phyloP scores from a whole-genome alignment of 1,140 invertebrate genomes.

The Sitodiplosis mosellana region DNA sequence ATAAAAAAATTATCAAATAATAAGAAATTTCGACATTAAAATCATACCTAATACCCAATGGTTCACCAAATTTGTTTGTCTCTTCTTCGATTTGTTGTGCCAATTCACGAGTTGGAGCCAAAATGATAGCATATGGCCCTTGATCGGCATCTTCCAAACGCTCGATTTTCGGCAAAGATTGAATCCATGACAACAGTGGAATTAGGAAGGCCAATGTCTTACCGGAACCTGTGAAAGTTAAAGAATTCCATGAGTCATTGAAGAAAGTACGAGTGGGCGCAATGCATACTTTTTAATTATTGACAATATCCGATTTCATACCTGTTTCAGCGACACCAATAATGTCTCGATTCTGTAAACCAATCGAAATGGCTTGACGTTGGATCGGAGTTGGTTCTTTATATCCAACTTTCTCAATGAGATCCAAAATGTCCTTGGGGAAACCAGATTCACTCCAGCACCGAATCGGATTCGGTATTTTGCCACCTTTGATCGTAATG shows the following conservation, averaged over 20 bases:
- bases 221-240: constrained; percentile 49
- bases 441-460: constrained; percentile 91
- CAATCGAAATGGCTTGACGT: constrained; percentile 97
- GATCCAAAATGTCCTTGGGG: constrained; percentile 79
- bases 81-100: constrained; percentile 99
- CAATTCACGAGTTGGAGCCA: constrained; percentile 96
- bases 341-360: constrained; percentile 94
- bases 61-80: constrained; percentile 91
- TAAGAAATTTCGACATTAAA: too few species aligned
- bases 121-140: constrained; percentile 98
- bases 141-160: constrained; percentile 78
- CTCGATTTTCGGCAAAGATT: constrained; percentile 89
- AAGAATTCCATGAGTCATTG: neutral
- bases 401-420: constrained; percentile 91
- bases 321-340: constrained; percentile 96
- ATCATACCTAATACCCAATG: constrained; percentile 57
- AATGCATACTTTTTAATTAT: constrained; percentile 2
- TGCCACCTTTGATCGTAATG: constrained; percentile 95
- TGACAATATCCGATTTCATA: constrained; percentile 29
- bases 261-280: too few species aligned
- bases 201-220: constrained; percentile 98
- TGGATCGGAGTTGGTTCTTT: constrained; percentile 99
- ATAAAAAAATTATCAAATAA: too few species aligned
- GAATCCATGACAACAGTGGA: constrained; percentile 95
- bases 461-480: constrained; percentile 90